Evolutionary conservation across 2,888 invertebrate genomes (phyloP).

Genomic region (Oeneis ivallda): DNA sequence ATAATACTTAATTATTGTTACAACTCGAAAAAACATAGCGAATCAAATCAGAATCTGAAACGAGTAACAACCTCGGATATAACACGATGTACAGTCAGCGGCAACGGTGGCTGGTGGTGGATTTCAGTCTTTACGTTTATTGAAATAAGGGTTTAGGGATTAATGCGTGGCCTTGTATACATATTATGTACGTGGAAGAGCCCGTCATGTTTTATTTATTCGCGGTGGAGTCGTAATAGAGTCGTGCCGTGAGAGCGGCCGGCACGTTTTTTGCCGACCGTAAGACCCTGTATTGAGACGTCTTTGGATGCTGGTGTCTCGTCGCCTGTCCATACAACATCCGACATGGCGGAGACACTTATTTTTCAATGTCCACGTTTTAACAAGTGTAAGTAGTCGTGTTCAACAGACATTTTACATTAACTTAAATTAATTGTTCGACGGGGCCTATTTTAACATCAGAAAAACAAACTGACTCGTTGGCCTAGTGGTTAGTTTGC

Average conservation of each 20-base stretch:
- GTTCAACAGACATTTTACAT: conserved; percentile 10
- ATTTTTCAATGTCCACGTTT: conserved; percentile 63
- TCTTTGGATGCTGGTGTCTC: conserved; percentile 78
- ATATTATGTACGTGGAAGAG: conserved; percentile 73
- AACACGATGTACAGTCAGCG: conserved; percentile 32
- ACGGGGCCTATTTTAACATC: background rate
- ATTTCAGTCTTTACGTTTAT: conserved; percentile 35
- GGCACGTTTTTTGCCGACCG: conserved; percentile 76
- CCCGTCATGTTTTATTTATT: conserved; percentile 82
- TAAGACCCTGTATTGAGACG: conserved; percentile 75
- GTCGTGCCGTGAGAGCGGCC: conserved; percentile 79
- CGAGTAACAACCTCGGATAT: conserved; percentile 67
- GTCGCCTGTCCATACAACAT: conserved; percentile 73
- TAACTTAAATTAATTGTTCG: conserved; percentile 11
- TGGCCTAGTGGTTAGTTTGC: no score
- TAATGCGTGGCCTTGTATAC: conserved; percentile 38
- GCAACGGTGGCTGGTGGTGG: conserved; percentile 10
- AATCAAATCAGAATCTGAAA: conserved; percentile 72
- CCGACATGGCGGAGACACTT: conserved; percentile 73
- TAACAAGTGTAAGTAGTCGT: conserved; percentile 36
- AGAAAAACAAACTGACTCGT: background rate
- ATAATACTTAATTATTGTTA: conserved; percentile 37
- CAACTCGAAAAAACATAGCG: conserved; percentile 50
- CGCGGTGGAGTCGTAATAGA: conserved; percentile 77
- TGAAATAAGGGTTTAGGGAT: conserved; percentile 39